Percentiles rank a stretch among this genome's conserved stretches.
These are phyloP conservation scores for Gasteruption jaculator DNA, from an alignment of 2,888 invertebrate species.

Conservation along the genomic window DNA sequence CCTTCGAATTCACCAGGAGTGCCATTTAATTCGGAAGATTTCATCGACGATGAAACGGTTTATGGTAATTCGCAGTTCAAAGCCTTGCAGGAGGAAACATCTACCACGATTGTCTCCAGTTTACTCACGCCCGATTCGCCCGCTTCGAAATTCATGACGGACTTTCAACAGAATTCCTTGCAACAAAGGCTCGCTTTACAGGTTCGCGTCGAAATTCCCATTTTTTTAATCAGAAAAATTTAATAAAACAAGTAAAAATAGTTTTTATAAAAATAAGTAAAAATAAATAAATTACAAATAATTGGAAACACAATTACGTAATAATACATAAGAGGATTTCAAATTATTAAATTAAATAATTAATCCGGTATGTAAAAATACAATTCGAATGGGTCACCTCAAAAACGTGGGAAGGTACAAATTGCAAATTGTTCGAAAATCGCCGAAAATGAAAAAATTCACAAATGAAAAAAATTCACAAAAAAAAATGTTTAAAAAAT, in stretches of 20 bases:
- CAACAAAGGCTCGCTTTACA: slow-evolving; percentile 49
- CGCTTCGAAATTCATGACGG: slow-evolving; percentile 70
- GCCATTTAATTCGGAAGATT: slow-evolving; percentile 41
- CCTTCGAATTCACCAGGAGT: slow-evolving; percentile 40
- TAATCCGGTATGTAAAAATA: too few relatives aligned
- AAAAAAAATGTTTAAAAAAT: too few relatives aligned
- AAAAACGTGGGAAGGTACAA: too few relatives aligned
- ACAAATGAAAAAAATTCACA: too few relatives aligned
- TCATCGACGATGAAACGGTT: slow-evolving; percentile 41
- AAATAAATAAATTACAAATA: background rate
- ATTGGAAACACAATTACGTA: background rate
- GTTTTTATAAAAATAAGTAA: background rate
- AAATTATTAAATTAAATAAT: too few relatives aligned
- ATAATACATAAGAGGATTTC: too few relatives aligned
- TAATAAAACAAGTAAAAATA: slow-evolving; percentile 5
- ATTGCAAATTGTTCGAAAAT: too few relatives aligned
- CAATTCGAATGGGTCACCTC: too few relatives aligned
- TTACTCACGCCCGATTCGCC: slow-evolving; percentile 42
- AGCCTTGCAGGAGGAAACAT: slow-evolving; percentile 52
- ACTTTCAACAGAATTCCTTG: slow-evolving; percentile 64
- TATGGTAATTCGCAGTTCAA: slow-evolving; percentile 49
- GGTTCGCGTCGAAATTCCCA: slow-evolving; percentile 28
- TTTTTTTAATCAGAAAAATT: background rate
- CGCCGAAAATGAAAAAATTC: too few relatives aligned
- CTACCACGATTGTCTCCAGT: slow-evolving; percentile 34